Conservation (phyloP, 1,140 invertebrate genomes). For the Oryzaephilus surinamensis region DNA sequence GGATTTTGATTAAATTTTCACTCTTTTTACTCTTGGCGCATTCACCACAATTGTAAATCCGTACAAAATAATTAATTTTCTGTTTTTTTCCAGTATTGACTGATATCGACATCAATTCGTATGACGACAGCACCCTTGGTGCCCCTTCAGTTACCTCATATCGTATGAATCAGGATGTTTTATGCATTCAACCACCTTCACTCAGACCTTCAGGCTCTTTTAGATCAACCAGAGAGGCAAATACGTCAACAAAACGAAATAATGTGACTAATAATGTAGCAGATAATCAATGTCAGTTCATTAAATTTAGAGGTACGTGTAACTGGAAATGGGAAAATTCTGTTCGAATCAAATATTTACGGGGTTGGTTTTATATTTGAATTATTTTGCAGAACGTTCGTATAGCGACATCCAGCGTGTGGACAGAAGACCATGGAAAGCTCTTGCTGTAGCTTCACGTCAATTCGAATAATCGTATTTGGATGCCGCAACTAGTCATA, state of each 20-base stretch:
- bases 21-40: not conserved
- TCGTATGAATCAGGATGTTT: constrained; percentile 29
- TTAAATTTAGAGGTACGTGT: constrained; percentile 25
- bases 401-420: constrained; percentile 33
- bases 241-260: constrained; percentile 13
- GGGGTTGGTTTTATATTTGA: too few species aligned
- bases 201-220: constrained; percentile 25
- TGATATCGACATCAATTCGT: constrained; percentile 31
- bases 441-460: too few species aligned
- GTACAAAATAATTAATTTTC: constrained; percentile 1
- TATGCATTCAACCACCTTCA: constrained; percentile 31
- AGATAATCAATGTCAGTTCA: constrained; percentile 18
- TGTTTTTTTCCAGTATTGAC: constrained; percentile 29
- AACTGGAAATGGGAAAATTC: not conserved
- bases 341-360: constrained; percentile 2
- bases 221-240: constrained; percentile 23
- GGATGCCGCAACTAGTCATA: too few species aligned
- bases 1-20: too few species aligned
- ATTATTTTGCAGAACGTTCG: constrained; percentile 30
- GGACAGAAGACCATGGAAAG: constrained; percentile 25
- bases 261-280: constrained; percentile 11
- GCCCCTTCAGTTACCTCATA: constrained; percentile 31
- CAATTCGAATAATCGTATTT: too few species aligned
- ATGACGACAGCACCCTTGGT: constrained; percentile 30
- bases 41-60: not conserved